Evolutionary conservation across 2,888 invertebrate species (phyloP).

Genomic region (Iphiclides podalirius): DNA sequence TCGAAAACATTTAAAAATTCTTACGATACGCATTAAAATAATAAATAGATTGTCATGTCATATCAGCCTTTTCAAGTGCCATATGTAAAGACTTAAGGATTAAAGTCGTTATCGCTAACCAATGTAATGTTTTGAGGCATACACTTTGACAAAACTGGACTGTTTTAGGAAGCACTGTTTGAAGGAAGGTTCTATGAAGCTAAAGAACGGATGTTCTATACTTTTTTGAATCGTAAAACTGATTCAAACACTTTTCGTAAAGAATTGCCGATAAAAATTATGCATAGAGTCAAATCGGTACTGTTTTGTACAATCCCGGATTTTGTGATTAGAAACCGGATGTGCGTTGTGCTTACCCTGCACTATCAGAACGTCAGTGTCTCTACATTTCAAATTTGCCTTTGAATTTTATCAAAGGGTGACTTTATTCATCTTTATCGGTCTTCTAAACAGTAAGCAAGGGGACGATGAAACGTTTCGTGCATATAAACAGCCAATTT

Average conservation of each 20-base stretch:
- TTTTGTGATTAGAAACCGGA: slow-evolving; percentile 14
- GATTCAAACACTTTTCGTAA: background rate
- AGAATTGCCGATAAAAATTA: background rate
- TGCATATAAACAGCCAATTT: background rate
- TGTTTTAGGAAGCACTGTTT: no score
- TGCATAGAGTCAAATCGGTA: background rate
- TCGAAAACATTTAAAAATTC: no score
- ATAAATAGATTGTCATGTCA: no score
- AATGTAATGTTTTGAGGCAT: no score
- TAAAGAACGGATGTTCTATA: no score
- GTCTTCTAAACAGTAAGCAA: background rate
- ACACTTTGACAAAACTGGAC: no score
- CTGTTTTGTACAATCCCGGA: background rate
- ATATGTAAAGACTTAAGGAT: no score
- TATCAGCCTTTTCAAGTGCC: no score
- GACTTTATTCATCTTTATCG: background rate
- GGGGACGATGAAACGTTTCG: background rate
- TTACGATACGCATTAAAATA: no score
- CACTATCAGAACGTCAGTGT: background rate
- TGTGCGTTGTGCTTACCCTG: background rate
- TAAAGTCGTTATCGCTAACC: no score
- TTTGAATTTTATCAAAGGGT: background rate
- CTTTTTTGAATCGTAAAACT: background rate
- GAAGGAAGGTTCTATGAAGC: no score
- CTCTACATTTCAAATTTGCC: background rate